These are phyloP conservation scores for Chelon auratus DNA, from an alignment of 2,797 vertebrate species.

Conservation along the genomic window DNA sequence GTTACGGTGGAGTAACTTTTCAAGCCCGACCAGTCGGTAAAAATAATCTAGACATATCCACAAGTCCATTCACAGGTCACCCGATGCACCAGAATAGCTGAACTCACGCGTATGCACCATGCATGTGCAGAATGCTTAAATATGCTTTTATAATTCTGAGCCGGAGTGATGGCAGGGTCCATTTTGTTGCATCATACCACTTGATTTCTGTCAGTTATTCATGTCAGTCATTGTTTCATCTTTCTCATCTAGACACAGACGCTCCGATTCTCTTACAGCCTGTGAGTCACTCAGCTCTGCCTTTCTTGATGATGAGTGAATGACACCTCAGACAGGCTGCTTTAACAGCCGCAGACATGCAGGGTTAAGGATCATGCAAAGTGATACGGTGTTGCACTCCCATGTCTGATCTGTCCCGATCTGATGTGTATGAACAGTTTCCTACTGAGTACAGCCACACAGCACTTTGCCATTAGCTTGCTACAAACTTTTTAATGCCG, in stretches of 20 bases:
- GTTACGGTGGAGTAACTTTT: no score
- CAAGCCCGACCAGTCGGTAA: no score
- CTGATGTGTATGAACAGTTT: background rate
- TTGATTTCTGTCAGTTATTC: constrained; percentile 21
- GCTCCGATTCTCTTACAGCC: constrained; percentile 7
- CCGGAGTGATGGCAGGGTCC: constrained; percentile 1
- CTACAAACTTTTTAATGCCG: background rate
- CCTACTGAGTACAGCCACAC: background rate
- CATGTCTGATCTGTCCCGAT: background rate
- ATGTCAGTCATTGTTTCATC: constrained; percentile 27
- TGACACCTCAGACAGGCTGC: background rate
- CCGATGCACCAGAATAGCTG: no score
- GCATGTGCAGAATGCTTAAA: background rate
- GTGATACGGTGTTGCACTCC: no score
- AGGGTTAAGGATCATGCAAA: background rate
- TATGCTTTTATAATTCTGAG: background rate
- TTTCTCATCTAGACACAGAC: background rate
- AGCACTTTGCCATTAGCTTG: constrained; percentile 9
- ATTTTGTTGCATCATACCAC: constrained; percentile 14
- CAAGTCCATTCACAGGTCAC: no score
- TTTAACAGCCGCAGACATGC: background rate
- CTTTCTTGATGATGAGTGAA: constrained; percentile 14
- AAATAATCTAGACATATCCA: no score
- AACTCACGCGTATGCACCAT: background rate
- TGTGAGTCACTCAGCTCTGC: background rate